phyloP scores from a whole-genome alignment of 1,140 invertebrate species.

The Periplaneta americana region DNA sequence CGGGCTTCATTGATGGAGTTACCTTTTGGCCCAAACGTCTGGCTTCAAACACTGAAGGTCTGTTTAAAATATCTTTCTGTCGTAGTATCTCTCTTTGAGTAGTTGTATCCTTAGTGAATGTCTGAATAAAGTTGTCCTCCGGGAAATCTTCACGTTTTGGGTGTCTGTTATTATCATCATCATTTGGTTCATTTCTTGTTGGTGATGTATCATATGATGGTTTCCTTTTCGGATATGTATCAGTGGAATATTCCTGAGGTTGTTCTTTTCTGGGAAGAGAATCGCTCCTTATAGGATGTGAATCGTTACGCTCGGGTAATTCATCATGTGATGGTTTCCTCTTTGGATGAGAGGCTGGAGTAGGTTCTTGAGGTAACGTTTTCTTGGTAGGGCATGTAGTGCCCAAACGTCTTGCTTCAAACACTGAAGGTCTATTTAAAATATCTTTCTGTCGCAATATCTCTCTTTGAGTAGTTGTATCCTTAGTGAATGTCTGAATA shows the following conservation, averaged over 20 bases:
- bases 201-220: neutral
- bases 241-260: too few relatives aligned
- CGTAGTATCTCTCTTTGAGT: neutral
- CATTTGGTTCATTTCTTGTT: neutral
- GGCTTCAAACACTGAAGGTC: constrained; percentile 39
- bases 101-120: neutral
- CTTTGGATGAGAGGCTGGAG: neutral
- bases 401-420: constrained; percentile 26
- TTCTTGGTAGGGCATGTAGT: too few relatives aligned
- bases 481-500: neutral
- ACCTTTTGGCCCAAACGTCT: constrained; percentile 14
- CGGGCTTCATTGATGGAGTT: neutral
- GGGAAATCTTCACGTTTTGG: neutral
- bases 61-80: constrained; percentile 41
- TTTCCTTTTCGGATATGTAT: neutral
- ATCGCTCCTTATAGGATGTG: neutral
- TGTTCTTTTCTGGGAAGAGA: neutral
- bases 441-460: constrained; percentile 38
- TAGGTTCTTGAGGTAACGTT: too few relatives aligned
- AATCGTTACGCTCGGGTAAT: too few relatives aligned
- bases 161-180: neutral
- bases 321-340: too few relatives aligned
- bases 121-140: neutral
- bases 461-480: neutral
- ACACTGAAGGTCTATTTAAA: constrained; percentile 41